phyloP scores from a whole-genome alignment of 2,113 vertebrate genomes.

The Nothobranchius kuhntae region DNA sequence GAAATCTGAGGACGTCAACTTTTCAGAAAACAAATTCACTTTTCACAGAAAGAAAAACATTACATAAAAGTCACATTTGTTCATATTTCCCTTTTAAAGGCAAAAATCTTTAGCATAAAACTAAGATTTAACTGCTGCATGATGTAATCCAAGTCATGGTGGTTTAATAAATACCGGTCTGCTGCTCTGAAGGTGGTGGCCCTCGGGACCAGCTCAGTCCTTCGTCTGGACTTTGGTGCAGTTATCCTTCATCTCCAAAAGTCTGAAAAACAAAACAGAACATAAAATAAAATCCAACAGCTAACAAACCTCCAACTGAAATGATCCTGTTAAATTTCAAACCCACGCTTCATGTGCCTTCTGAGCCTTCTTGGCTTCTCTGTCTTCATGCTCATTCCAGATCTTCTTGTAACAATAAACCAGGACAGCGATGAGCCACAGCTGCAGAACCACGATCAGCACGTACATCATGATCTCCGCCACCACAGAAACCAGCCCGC shows the following conservation, averaged over 20 bases:
- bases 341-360: slow-evolving; percentile 82
- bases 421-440: slow-evolving; percentile 87
- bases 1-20: too few species aligned
- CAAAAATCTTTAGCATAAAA: too few species aligned
- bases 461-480: slow-evolving; percentile 90
- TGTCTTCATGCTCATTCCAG: slow-evolving; percentile 79
- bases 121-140: too few species aligned
- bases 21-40: too few species aligned
- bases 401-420: slow-evolving; percentile 90
- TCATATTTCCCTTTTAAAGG: too few species aligned
- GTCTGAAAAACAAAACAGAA: slow-evolving; percentile 43
- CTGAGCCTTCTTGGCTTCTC: slow-evolving; percentile 65
- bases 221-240: slow-evolving; percentile 72
- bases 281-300: not conserved
- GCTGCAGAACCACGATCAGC: slow-evolving; percentile 85
- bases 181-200: too few species aligned
- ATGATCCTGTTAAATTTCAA: not conserved
- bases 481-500: slow-evolving; percentile 83
- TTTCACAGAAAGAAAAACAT: too few species aligned
- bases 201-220: slow-evolving; percentile 18
- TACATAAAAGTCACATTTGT: too few species aligned
- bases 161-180: too few species aligned
- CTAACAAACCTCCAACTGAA: not conserved
- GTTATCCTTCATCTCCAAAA: slow-evolving; percentile 58
- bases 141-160: too few species aligned